Percentiles rank a stretch among this genome's conserved stretches.
These are phyloP conservation scores for Ernsta delagoae DNA, from an alignment of 2,888 invertebrate species.

Conservation along the genomic window DNA sequence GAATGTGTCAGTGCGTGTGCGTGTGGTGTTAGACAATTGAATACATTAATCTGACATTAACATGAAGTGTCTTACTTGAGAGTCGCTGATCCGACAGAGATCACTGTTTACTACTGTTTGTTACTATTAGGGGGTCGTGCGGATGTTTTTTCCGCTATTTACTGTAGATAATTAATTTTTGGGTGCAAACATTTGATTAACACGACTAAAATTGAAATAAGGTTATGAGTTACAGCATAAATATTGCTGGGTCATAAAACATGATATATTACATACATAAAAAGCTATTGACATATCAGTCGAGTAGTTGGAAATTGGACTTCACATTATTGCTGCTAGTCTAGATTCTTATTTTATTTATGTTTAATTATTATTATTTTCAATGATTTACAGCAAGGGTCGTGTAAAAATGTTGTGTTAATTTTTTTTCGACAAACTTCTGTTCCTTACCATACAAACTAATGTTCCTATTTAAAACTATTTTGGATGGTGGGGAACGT, in stretches of 20 bases:
- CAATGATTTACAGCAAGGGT: too few species aligned
- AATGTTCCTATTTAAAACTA: slow-evolving; percentile 31
- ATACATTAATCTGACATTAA: slow-evolving; percentile 36
- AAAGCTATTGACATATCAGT: too few species aligned
- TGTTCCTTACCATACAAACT: slow-evolving; percentile 33
- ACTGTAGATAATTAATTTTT: slow-evolving; percentile 1
- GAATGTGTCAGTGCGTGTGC: slow-evolving; percentile 1
- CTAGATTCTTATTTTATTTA: too few species aligned
- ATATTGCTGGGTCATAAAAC: too few species aligned
- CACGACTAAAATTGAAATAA: background rate
- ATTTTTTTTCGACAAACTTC: too few species aligned
- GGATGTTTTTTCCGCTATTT: slow-evolving; percentile 36
- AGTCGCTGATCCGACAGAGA: slow-evolving; percentile 38
- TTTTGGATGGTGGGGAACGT: slow-evolving; percentile 24
- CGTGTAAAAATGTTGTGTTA: too few species aligned
- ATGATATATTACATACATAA: too few species aligned
- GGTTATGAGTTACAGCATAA: too few species aligned
- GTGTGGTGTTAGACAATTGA: slow-evolving; percentile 4
- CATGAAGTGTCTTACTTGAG: slow-evolving; percentile 44
- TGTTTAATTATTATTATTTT: too few species aligned
- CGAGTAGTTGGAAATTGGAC: too few species aligned
- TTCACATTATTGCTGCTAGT: too few species aligned
- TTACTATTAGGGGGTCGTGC: slow-evolving; percentile 37
- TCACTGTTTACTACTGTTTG: slow-evolving; percentile 38
- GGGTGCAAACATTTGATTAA: background rate